Base-by-base conservation (phyloP, 2,113 vertebrate species). In the Paracanthobrama guichenoti region DNA sequence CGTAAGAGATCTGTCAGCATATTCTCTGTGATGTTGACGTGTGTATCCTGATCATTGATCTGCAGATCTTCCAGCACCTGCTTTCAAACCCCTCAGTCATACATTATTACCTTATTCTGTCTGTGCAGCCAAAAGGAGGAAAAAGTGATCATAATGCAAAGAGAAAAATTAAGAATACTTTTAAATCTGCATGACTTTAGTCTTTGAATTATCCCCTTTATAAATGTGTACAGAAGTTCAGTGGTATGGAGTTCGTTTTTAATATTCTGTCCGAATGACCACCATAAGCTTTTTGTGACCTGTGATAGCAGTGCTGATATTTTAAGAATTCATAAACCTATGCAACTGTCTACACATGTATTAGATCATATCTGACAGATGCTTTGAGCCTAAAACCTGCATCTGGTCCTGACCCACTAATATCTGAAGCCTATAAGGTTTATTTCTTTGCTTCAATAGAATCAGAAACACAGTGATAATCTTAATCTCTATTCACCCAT, bases 401-500 rank as follows among this genome's bases (percentile, higher is more conserved):
- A 22, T 48, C 42, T 42, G 39, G 42, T 31, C 9, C 59, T 39
- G 31, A 64, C 55, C 59, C 76, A 31, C 18, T 83, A 78, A 85
- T 73, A 67, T 77, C 44, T 4, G 31, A 10, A 86, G 35, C 67
- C 50, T 20, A 20, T 20, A 55, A 46, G 77, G 46, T 59, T 87
- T 85, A 82, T 69, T 67, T 57, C 28, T 62, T 22, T 28, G 53
- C 66, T 46, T 81, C 35, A 76, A 76, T 50, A 39, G 76, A 28
- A 46, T 80, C 53, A 35, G 24, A 85, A 72, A 79, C 50, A 66
- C 76, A 39, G 46, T 55, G 80, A 26, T 79, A 84, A 85, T 85
- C 80, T 83, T 79, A 87, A 83, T 86, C 85, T 71, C n/a, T 66
- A 82, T 85, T 85, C n/a, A 76, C 20, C 39, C 39, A 53, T 55